Percentiles rank a stretch among this genome's conserved stretches.
These are phyloP conservation scores for Corythornis cristatus DNA, from an alignment of 2,113 vertebrate genomes.

Conservation along the genomic window DNA sequence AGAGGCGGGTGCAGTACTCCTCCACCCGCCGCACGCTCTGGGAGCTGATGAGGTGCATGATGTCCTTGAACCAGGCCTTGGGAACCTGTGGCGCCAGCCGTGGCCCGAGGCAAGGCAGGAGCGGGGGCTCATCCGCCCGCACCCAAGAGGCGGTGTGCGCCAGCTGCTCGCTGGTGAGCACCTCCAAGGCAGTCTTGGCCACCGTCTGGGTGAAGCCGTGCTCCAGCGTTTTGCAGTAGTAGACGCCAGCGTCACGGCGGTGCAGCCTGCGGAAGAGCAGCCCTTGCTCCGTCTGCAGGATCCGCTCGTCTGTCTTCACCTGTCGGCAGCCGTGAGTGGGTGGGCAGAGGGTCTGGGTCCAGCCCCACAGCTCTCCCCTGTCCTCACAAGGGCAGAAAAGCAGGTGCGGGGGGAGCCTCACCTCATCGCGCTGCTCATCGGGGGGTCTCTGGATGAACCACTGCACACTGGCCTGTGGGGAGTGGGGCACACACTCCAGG, in stretches of 20 bases:
- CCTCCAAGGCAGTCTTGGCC: conserved; percentile 80
- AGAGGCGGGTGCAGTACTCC: conserved; percentile 90
- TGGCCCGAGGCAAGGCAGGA: conserved; percentile 33
- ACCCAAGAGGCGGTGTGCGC: conserved; percentile 73
- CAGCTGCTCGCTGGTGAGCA: conserved; percentile 83
- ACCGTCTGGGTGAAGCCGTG: conserved; percentile 88
- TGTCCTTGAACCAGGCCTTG: conserved; percentile 91
- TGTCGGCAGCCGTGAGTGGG: background rate
- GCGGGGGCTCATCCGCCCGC: background rate
- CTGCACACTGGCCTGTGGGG: conserved; percentile 85
- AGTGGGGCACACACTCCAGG: conserved; percentile 90
- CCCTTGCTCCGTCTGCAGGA: conserved; percentile 85
- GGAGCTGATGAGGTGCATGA: conserved; percentile 89
- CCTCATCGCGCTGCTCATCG: conserved; percentile 82
- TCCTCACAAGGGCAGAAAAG: background rate
- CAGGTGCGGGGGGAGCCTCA: conserved; percentile 39
- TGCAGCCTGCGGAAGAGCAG: conserved; percentile 88
- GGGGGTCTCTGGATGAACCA: conserved; percentile 86
- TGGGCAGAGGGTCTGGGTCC: rapidly evolving
- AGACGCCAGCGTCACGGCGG: conserved; percentile 81
- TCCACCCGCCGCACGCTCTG: conserved; percentile 83
- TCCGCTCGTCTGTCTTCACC: conserved; percentile 90
- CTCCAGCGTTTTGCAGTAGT: conserved; percentile 88
- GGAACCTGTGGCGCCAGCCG: conserved; percentile 55
- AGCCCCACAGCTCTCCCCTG: rapidly evolving